Evolutionary conservation across 2,888 invertebrate species (phyloP).

Genomic region (Stramonita haemastoma): DNA sequence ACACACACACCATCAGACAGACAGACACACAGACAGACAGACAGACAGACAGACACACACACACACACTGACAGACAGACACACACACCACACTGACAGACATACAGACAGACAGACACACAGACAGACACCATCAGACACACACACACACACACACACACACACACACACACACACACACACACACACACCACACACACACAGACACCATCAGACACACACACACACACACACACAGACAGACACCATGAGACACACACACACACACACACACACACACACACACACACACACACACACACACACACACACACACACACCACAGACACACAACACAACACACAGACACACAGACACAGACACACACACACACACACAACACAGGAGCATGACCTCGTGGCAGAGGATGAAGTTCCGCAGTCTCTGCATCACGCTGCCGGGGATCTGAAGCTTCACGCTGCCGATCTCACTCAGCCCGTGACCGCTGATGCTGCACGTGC

Average conservation of each 20-base stretch:
- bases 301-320: too few species aligned
- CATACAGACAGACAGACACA: too few species aligned
- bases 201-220: too few species aligned
- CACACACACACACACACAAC: too few species aligned
- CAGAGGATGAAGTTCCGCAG: slow-evolving; percentile 29
- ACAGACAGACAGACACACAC: background rate
- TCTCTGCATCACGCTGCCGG: slow-evolving; percentile 22
- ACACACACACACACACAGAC: too few species aligned
- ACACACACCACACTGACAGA: too few species aligned
- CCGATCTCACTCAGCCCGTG: slow-evolving; percentile 6
- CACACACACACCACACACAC: background rate
- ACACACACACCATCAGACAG: background rate
- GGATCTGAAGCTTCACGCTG: slow-evolving; percentile 9
- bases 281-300: too few species aligned
- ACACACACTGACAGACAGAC: background rate
- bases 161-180: slow-evolving; percentile 10
- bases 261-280: slow-evolving; percentile 19
- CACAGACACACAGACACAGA: background rate
- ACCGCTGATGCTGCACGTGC: background rate
- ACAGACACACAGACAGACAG: background rate
- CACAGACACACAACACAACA: too few species aligned
- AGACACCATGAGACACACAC: too few species aligned
- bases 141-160: slow-evolving; percentile 16
- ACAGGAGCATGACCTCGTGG: slow-evolving; percentile 37
- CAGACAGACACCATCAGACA: too few species aligned